These are phyloP conservation scores for Rambutsinella grinnellia DNA, from an alignment of 2,888 invertebrate species.

Conservation along the genomic window DNA sequence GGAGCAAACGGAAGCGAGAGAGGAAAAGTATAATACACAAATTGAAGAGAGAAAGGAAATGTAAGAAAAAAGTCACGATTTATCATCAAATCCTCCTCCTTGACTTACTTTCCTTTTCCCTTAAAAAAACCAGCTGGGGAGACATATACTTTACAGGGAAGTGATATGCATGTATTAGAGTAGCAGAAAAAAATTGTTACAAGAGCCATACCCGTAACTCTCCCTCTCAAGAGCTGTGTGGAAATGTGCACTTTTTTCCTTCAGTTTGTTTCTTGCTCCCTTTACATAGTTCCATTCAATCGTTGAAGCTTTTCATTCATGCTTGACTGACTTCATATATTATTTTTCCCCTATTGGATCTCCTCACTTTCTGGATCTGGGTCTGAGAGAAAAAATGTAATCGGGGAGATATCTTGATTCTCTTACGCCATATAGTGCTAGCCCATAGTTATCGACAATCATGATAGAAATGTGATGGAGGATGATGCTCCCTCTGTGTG, in stretches of 20 bases:
- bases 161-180: background rate
- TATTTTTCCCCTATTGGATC: conserved; percentile 20
- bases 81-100: conserved; percentile 51
- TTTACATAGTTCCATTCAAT: conserved; percentile 14
- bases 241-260: conserved; percentile 2
- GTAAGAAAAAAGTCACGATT: conserved; percentile 49
- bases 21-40: conserved; percentile 46
- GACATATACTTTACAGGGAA: background rate
- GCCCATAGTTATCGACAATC: background rate
- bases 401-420: conserved; percentile 26
- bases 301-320: conserved; percentile 50
- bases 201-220: background rate
- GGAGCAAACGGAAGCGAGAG: conserved; percentile 16
- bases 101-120: conserved; percentile 36
- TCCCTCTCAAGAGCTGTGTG: background rate
- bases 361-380: no score
- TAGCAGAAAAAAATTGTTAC: background rate
- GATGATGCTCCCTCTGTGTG: background rate
- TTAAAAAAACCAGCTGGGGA: background rate
- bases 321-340: conserved; percentile 51
- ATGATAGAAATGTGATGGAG: conserved; percentile 19
- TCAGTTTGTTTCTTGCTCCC: conserved; percentile 42
- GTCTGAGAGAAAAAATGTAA: conserved; percentile 28
- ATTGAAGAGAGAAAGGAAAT: conserved; percentile 49
- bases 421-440: background rate